Evolutionary conservation across 2,888 invertebrate genomes (phyloP).

Genomic region (Epinotia ramella): DNA sequence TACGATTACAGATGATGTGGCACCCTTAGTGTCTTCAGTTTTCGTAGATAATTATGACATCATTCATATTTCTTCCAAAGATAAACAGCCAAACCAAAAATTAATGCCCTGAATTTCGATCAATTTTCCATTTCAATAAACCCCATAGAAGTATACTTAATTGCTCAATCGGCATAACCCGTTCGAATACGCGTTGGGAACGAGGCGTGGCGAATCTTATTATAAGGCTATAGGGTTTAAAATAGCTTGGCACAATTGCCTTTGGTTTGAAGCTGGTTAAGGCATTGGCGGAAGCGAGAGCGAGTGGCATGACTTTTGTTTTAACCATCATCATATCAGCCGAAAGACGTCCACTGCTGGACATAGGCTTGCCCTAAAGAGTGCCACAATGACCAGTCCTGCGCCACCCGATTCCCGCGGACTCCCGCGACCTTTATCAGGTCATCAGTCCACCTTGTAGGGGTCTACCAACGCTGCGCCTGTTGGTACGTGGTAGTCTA

Average conservation of each 20-base stretch:
- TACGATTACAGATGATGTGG: no score
- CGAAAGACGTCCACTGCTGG: background rate
- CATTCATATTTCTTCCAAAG: background rate
- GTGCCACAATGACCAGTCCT: no score
- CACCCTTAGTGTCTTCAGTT: no score
- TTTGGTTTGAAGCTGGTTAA: background rate
- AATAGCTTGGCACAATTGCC: constrained; percentile 19
- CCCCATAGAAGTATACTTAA: constrained; percentile 31
- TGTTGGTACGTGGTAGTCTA: no score
- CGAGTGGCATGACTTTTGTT: background rate
- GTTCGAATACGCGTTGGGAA: background rate
- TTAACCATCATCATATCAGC: no score
- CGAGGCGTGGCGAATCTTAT: constrained; percentile 38
- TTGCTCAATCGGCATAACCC: constrained; percentile 36
- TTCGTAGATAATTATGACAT: background rate
- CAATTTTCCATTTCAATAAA: constrained; percentile 29
- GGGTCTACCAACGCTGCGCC: no score
- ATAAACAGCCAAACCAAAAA: constrained; percentile 1
- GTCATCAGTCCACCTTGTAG: no score
- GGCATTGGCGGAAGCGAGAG: constrained; percentile 10
- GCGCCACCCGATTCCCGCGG: background rate
- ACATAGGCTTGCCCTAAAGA: background rate
- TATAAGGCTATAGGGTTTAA: constrained; percentile 31
- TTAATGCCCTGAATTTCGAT: constrained; percentile 21
- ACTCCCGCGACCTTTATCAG: background rate